A percentile compares a stretch with the other conserved stretches of the same genome.
Conservation (phyloP, 30 jellyfish, hydroid and myxozoan genomes). For the Nemopilema nomurai region DNA sequence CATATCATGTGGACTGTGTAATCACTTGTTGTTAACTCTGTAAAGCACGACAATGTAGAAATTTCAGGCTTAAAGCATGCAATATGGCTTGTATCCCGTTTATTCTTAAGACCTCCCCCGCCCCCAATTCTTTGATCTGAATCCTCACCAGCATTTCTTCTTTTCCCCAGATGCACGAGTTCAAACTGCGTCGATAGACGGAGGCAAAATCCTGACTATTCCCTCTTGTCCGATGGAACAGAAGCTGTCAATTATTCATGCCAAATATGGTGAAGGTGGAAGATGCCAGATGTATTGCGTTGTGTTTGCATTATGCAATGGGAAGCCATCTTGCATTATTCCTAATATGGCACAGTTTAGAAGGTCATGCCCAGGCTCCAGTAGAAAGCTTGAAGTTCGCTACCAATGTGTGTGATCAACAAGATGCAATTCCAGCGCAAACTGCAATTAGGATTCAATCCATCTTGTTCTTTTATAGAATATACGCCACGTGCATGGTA, state of each 20-base stretch:
- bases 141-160: neutral
- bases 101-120: neutral
- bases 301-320: slow-evolving; percentile 80
- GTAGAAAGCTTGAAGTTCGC: slow-evolving; percentile 56
- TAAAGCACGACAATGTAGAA: too few species aligned
- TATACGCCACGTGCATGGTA: too few species aligned
- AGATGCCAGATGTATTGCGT: slow-evolving; percentile 73
- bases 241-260: slow-evolving; percentile 65
- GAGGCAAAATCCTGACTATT: slow-evolving; percentile 39
- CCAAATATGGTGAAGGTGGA: slow-evolving; percentile 70
- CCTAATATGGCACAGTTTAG: slow-evolving; percentile 77
- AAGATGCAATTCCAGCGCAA: too few species aligned
- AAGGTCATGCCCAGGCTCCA: slow-evolving; percentile 76
- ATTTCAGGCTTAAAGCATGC: too few species aligned
- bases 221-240: slow-evolving; percentile 65
- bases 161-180: slow-evolving; percentile 42
- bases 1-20: too few species aligned
- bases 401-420: slow-evolving; percentile 50
- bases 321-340: slow-evolving; percentile 71
- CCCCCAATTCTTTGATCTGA: neutral
- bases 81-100: too few species aligned
- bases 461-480: too few species aligned
- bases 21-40: too few species aligned
- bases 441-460: too few species aligned
- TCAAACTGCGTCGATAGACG: slow-evolving; percentile 34